Conservation (phyloP, 2,113 vertebrate genomes). For the Riparia riparia region DNA sequence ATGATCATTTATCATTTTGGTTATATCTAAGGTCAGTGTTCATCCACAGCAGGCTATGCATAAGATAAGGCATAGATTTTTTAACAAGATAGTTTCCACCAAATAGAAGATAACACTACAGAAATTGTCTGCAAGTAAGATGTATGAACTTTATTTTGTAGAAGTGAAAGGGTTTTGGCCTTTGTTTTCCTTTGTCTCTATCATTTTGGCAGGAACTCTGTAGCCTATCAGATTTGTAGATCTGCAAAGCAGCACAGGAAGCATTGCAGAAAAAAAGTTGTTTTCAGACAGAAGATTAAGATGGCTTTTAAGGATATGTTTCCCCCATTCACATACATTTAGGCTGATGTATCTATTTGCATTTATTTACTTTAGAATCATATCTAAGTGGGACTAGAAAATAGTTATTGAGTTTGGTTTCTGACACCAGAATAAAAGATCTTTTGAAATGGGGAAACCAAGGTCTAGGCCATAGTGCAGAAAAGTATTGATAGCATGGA, state of each 20-base stretch:
- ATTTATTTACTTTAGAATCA: neutral
- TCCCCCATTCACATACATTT: neutral
- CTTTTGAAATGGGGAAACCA: neutral
- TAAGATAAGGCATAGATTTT: conserved; percentile 28
- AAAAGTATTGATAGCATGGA: neutral
- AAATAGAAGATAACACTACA: neutral
- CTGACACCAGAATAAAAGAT: neutral
- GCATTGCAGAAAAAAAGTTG: neutral
- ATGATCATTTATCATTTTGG: neutral
- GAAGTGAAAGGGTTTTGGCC: neutral
- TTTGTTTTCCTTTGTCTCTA: neutral
- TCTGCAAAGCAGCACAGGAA: neutral
- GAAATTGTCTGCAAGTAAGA: neutral
- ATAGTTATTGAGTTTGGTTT: neutral
- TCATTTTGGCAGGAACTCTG: neutral
- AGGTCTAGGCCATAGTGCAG: neutral
- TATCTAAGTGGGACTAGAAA: neutral
- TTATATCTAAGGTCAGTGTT: conserved; percentile 13
- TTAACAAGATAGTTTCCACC: neutral
- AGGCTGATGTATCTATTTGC: neutral
- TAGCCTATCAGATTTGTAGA: neutral
- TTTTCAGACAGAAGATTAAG: neutral
- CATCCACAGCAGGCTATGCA: neutral
- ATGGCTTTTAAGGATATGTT: neutral
- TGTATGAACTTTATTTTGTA: neutral